Evolutionary conservation across 2,797 vertebrate genomes (phyloP), one percentile per base, ranked within the genome.

Genomic region (Diceros bicornis): DNA sequence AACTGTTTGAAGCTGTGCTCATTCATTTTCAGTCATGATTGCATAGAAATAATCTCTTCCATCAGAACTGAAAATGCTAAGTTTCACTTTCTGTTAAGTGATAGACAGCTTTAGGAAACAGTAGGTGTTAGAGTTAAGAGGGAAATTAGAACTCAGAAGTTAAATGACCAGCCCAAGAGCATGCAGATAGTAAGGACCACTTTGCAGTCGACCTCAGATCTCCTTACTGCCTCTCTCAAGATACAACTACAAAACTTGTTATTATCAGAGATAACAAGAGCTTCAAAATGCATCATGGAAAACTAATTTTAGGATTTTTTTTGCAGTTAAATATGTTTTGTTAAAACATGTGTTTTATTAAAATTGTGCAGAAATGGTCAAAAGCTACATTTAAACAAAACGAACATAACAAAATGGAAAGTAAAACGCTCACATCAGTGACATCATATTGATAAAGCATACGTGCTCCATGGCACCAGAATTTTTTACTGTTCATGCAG

Each of bases 351-450:
- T 37, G 37, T 72, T 37, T 25, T 64, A 7, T 44, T 82, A 55
- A 78, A 94, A 64, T 93, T 50, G 64, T 32, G 50, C 37, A 88
- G 71, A 85, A 75, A 77, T 61, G 27, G 44, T 41, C 50, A 86
- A 96, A 94, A 86, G 62, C 16, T 34, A 74, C 25, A 64, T 52
- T 23, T 71, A 83, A 69, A 78, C 8, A 8, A 72, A 96, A 64
- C 11, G 72, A 32, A 18, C 23, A 29, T 25, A 50, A 90, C 23
- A 21, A 55, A 93, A 52, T 32, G 4, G 9, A 71, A 78, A 91
- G 7, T 12, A 41, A 57, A 29, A 37, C 11, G 11, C 4, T 5
- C n/a, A n/a, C 12, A 0, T 68, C 29, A 13, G 1, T 74, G 55
- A 47, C 68, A 44, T 69, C 14, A 41, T 32, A 20, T 52, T 72